These are phyloP conservation scores for Chinchilla lanigera DNA, from an alignment of 2,113 vertebrate species.

Conservation along the genomic window DNA sequence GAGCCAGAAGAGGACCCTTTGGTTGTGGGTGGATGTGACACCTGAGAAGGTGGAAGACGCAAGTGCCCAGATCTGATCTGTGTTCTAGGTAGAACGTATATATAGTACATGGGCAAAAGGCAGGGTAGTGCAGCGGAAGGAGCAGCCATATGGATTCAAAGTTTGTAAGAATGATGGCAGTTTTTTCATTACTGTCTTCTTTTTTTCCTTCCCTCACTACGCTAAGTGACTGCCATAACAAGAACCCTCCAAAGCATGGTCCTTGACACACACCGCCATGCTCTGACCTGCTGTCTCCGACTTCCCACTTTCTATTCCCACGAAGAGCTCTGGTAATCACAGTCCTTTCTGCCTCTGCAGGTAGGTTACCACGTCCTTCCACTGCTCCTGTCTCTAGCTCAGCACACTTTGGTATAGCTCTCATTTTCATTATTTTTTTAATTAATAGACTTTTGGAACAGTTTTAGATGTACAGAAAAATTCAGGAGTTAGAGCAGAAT, in stretches of 20 bases:
- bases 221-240: not conserved
- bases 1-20: not conserved
- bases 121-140: not conserved
- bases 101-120: not conserved
- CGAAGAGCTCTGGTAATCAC: not conserved
- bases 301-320: not conserved
- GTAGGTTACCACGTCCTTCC: not conserved
- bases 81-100: not conserved
- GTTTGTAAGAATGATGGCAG: not conserved
- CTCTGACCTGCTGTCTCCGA: not conserved
- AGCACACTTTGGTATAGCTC: not conserved
- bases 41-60: not conserved
- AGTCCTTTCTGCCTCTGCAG: not conserved
- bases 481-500: not conserved
- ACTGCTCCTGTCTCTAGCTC: not conserved
- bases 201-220: slow-evolving; percentile 16
- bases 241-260: not conserved
- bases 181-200: not conserved
- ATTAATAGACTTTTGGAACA: slow-evolving; percentile 34
- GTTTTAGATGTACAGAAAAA: slow-evolving; percentile 44
- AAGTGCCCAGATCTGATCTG: not conserved
- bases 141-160: not conserved
- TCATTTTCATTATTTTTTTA: slow-evolving; percentile 13
- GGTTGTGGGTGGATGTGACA: not conserved
- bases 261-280: not conserved